phyloP scores from a whole-genome alignment of 2,797 vertebrate species.

The Columba guinea region DNA sequence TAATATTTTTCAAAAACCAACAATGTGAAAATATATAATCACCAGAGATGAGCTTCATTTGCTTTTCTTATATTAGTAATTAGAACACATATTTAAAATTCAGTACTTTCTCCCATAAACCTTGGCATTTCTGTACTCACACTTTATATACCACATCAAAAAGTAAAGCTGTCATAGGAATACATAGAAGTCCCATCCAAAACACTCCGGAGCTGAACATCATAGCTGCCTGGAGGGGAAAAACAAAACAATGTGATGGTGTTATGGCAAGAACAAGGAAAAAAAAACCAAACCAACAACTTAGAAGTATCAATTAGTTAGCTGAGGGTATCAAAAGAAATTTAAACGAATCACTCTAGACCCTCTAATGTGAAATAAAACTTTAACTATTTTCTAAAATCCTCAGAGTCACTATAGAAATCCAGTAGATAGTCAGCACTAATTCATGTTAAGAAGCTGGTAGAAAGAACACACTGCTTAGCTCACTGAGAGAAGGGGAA shows the following conservation, averaged over 20 bases:
- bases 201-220: constrained; percentile 95
- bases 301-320: constrained; percentile 67
- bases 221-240: constrained; percentile 87
- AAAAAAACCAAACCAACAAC: not conserved
- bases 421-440: not conserved
- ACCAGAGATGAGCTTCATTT: not conserved
- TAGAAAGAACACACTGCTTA: not conserved
- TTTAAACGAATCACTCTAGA: not conserved
- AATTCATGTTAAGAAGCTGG: not conserved
- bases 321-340: constrained; percentile 72
- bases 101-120: not conserved
- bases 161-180: constrained; percentile 91
- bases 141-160: constrained; percentile 97
- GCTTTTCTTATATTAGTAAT: not conserved
- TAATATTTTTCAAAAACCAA: not conserved
- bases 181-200: constrained; percentile 95
- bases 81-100: not conserved
- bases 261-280: not conserved
- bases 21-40: not conserved
- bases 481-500: not conserved
- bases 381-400: not conserved
- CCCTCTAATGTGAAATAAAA: not conserved
- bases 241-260: not conserved
- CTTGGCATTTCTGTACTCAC: constrained; percentile 80
- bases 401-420: not conserved